A percentile compares a stretch with the other conserved stretches of the same genome.
phyloP scores from a whole-genome alignment of 2,797 vertebrate species.

The Rachycentron canadum region DNA sequence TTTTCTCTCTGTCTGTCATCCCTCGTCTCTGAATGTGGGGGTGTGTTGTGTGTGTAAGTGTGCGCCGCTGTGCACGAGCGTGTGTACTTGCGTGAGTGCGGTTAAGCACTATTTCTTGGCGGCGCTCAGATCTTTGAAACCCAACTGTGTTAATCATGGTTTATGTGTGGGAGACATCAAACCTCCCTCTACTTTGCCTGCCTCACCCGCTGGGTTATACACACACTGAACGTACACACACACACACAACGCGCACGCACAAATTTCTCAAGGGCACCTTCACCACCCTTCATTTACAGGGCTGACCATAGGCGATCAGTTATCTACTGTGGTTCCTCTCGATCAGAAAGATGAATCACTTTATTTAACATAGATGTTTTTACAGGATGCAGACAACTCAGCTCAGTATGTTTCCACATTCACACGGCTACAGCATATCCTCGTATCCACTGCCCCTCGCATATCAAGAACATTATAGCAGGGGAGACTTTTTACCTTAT shows the following conservation, averaged over 20 bases:
- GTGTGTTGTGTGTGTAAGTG: not conserved
- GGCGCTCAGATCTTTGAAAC: conserved; percentile 71
- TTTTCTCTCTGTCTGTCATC: conserved; percentile 41
- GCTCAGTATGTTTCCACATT: conserved; percentile 25
- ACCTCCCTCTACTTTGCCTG: conserved; percentile 68
- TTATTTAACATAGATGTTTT: conserved; percentile 42
- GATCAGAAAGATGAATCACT: conserved; percentile 56
- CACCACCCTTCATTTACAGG: conserved; percentile 64
- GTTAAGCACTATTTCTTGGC: conserved; percentile 61
- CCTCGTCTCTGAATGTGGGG: conserved; percentile 39
- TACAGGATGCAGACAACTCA: conserved; percentile 33
- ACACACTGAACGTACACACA: conserved; percentile 33
- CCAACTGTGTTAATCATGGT: conserved; percentile 84
- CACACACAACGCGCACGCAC: conserved; percentile 38
- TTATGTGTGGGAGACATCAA: conserved; percentile 82
- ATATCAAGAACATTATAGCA: conserved; percentile 12
- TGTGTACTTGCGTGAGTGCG: conserved; percentile 17
- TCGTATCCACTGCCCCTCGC: not conserved
- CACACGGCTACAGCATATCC: not conserved
- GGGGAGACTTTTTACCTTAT: not conserved
- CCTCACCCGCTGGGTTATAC: conserved; percentile 63
- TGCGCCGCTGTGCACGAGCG: not conserved
- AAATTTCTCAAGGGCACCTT: conserved; percentile 81
- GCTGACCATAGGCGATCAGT: conserved; percentile 61
- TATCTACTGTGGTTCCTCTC: conserved; percentile 44